A percentile compares a stretch with the other conserved stretches of the same genome.
phyloP scores from a whole-genome alignment of 2,113 vertebrate species.

The Vicugna pacos region DNA sequence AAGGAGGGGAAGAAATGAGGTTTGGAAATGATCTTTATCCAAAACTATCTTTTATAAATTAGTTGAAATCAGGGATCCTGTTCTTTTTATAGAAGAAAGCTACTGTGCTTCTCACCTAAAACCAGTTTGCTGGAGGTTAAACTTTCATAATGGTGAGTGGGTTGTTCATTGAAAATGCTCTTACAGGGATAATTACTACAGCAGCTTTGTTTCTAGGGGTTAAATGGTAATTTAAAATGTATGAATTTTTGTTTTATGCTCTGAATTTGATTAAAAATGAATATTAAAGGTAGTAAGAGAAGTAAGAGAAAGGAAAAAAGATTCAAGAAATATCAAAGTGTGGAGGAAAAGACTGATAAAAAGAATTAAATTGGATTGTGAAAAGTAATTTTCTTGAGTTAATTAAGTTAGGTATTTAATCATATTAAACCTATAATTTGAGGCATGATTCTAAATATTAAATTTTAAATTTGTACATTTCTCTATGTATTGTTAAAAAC shows the following conservation, averaged over 20 bases:
- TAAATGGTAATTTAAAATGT: conserved; percentile 13
- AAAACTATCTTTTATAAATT: conserved; percentile 2
- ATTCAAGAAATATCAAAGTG: neutral
- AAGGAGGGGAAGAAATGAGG: neutral
- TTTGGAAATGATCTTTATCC: neutral
- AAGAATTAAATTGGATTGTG: conserved; percentile 28
- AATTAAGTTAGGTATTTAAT: conserved; percentile 43
- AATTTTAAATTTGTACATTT: neutral
- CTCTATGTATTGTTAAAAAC: conserved; percentile 43
- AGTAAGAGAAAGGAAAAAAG: conserved; percentile 6
- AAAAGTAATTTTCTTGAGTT: conserved; percentile 57
- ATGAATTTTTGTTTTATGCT: conserved; percentile 26
- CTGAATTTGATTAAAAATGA: conserved; percentile 28
- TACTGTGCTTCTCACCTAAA: conserved; percentile 11
- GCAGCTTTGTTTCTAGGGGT: neutral
- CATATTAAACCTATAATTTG: neutral
- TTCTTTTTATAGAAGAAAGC: conserved; percentile 18
- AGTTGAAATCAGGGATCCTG: neutral
- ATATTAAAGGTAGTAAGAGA: conserved; percentile 28
- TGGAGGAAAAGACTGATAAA: neutral
- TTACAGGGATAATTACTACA: neutral
- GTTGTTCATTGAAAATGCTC: neutral
- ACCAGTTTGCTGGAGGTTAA: neutral
- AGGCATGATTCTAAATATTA: conserved; percentile 47
- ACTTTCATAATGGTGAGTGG: neutral